Evolutionary conservation across 2,888 invertebrate genomes (phyloP).

Genomic region (Drosophila cracens): DNA sequence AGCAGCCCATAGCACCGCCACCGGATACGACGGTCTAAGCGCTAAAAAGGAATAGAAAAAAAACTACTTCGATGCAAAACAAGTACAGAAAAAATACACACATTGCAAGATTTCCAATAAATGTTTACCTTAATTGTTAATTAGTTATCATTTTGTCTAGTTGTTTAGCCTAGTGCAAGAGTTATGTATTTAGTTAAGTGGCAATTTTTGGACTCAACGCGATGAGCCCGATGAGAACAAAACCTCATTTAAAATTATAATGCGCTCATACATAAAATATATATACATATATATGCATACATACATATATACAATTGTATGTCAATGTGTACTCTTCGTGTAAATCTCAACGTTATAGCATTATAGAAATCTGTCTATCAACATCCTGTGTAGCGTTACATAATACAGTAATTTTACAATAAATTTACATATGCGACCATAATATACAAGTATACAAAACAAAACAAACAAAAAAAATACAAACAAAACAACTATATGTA

Average conservation of each 20-base stretch:
- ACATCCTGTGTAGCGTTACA: slow-evolving; percentile 42
- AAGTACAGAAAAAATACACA: slow-evolving; percentile 23
- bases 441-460: slow-evolving; percentile 27
- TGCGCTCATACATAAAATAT: slow-evolving; percentile 51
- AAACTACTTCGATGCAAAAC: slow-evolving; percentile 38
- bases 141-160: slow-evolving; percentile 81
- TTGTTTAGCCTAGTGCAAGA: slow-evolving; percentile 77
- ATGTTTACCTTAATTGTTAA: slow-evolving; percentile 80
- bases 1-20: slow-evolving; percentile 77
- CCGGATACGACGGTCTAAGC: slow-evolving; percentile 83
- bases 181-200: slow-evolving; percentile 80
- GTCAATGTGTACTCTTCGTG: slow-evolving; percentile 45
- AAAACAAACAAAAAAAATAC: not conserved
- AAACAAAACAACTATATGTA: slow-evolving; percentile 35
- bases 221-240: slow-evolving; percentile 31
- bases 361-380: slow-evolving; percentile 39
- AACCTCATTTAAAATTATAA: slow-evolving; percentile 62
- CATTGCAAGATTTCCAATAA: slow-evolving; percentile 76
- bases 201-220: slow-evolving; percentile 51
- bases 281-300: slow-evolving; percentile 35
- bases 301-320: slow-evolving; percentile 28
- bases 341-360: slow-evolving; percentile 68
- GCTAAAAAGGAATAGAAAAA: not conserved
- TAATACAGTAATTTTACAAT: slow-evolving; percentile 30
- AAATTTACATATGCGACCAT: slow-evolving; percentile 43